A percentile compares a stretch with the other conserved stretches of the same genome.
Conservation (phyloP, 2,113 vertebrate genomes). For the Diadophis punctatus region DNA sequence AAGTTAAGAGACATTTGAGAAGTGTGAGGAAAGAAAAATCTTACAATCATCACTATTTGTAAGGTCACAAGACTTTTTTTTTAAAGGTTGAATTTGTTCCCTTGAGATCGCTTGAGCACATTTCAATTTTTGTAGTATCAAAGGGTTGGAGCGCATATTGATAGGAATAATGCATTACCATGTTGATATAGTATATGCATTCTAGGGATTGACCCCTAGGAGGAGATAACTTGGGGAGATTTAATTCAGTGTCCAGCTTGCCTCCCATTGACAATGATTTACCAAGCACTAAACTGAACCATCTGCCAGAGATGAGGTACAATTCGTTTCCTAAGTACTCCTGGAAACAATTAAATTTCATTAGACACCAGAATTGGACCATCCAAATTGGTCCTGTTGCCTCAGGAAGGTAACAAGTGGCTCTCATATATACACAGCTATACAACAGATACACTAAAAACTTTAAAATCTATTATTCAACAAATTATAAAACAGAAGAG, state of each 20-base stretch:
- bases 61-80: background rate
- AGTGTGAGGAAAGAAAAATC: background rate
- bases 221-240: background rate
- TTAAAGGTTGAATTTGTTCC: background rate
- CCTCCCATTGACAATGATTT: background rate
- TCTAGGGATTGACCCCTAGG: background rate
- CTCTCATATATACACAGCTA: background rate
- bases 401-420: background rate
- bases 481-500: background rate
- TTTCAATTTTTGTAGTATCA: background rate
- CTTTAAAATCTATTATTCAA: background rate
- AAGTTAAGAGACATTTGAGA: background rate
- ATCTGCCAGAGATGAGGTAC: background rate
- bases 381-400: background rate
- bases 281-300: background rate
- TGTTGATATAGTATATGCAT: background rate
- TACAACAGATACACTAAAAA: background rate
- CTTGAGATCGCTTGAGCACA: background rate
- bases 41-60: background rate
- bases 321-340: background rate
- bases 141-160: background rate
- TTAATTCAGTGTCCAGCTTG: background rate
- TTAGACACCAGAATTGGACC: background rate
- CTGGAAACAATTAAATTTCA: background rate
- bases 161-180: background rate